Percentiles rank a stretch among this genome's conserved stretches.
These are phyloP conservation scores for Tetheella fluctuosa DNA, from an alignment of 2,888 invertebrate genomes.

Conservation along the genomic window DNA sequence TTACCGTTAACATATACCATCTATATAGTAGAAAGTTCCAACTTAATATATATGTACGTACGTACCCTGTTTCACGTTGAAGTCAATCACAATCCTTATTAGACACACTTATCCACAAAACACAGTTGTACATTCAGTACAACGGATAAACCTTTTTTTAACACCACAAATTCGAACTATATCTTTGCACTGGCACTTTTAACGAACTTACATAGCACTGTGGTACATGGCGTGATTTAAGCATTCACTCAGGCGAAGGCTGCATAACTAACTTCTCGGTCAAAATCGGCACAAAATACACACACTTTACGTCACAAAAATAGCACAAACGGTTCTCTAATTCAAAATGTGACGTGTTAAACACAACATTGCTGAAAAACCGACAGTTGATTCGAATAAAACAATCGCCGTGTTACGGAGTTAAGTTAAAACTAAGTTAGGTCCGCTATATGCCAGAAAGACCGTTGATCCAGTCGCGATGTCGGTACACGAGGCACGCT, in stretches of 20 bases:
- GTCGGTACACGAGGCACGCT: constrained; percentile 74
- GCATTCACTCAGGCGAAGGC: constrained; percentile 73
- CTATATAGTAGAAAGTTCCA: constrained; percentile 32
- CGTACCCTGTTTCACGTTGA: constrained; percentile 73
- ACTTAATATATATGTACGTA: constrained; percentile 46
- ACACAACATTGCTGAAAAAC: constrained; percentile 68
- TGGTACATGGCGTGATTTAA: constrained; percentile 77
- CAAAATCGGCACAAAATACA: constrained; percentile 45
- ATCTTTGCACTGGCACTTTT: constrained; percentile 77
- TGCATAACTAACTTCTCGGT: constrained; percentile 51
- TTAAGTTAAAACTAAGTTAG: constrained; percentile 81
- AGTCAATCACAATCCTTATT: constrained; percentile 71
- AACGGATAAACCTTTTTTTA: constrained; percentile 60
- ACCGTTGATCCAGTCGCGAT: constrained; percentile 82
- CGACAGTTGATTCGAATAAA: constrained; percentile 61
- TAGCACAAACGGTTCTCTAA: constrained; percentile 53
- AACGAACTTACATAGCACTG: constrained; percentile 74
- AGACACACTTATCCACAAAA: constrained; percentile 52
- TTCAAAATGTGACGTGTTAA: constrained; percentile 63
- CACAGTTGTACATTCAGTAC: constrained; percentile 58
- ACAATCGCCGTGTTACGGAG: constrained; percentile 70
- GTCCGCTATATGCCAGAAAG: constrained; percentile 75
- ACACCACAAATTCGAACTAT: constrained; percentile 75
- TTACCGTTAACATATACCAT: constrained; percentile 35
- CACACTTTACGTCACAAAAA: constrained; percentile 55